phyloP scores from a whole-genome alignment of 2,888 invertebrate species.

The Amphipoea lucens region DNA sequence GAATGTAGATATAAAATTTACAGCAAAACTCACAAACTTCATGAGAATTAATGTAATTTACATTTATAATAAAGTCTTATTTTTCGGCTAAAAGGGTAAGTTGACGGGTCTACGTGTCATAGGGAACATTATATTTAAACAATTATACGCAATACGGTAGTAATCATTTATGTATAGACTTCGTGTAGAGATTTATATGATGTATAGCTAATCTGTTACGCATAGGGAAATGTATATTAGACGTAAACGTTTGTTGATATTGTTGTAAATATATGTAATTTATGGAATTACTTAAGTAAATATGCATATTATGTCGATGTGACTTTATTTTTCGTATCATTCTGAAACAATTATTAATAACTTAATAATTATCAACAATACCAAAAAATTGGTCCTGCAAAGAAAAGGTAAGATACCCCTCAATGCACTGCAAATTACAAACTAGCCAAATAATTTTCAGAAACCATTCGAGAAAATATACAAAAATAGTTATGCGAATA shows the following conservation, averaged over 20 bases:
- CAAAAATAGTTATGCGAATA: constrained; percentile 1
- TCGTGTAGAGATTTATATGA: constrained; percentile 68
- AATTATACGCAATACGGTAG: constrained; percentile 67
- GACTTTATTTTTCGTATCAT: constrained; percentile 48
- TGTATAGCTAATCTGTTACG: constrained; percentile 79
- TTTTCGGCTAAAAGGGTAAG: constrained; percentile 76
- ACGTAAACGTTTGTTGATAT: constrained; percentile 81
- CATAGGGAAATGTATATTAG: constrained; percentile 73
- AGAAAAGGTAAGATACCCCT: neutral
- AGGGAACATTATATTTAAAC: constrained; percentile 75
- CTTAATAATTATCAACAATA: neutral
- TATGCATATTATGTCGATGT: constrained; percentile 68
- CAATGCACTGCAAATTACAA: neutral
- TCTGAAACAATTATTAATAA: neutral
- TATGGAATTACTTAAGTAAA: constrained; percentile 78
- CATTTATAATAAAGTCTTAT: constrained; percentile 42
- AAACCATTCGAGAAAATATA: neutral
- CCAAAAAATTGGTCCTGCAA: neutral
- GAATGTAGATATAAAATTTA: constrained; percentile 4
- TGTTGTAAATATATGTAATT: constrained; percentile 84
- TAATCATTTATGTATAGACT: constrained; percentile 67
- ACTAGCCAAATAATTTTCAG: neutral
- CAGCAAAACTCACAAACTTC: constrained; percentile 13
- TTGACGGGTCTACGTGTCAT: constrained; percentile 70
- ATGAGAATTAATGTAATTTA: constrained; percentile 36